phyloP scores from a whole-genome alignment of 2,797 vertebrate species.

The Peromyscus melanophrys region DNA sequence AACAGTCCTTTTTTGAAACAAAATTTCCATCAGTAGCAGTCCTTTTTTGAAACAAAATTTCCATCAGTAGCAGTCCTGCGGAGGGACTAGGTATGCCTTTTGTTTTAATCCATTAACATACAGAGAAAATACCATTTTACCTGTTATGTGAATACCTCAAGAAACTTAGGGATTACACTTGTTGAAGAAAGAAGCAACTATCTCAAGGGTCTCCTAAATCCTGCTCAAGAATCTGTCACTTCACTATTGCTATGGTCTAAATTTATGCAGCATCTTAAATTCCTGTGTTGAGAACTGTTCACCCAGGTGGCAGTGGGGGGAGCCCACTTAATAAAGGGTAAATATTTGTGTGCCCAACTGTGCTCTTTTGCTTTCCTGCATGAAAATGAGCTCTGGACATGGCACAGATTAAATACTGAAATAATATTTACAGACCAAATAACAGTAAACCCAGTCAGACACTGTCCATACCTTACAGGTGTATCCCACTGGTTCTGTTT shows the following conservation, averaged over 20 bases:
- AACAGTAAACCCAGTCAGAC: background rate
- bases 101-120: background rate
- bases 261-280: background rate
- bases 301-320: rapidly evolving
- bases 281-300: too few species aligned
- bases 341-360: background rate
- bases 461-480: background rate
- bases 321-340: background rate
- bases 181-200: conserved; percentile 15
- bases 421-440: background rate
- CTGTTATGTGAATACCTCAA: background rate
- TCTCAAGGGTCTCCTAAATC: background rate
- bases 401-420: background rate
- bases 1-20: too few species aligned
- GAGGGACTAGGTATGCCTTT: background rate
- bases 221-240: background rate
- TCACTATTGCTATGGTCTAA: background rate
- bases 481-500: background rate
- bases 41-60: background rate
- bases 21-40: background rate
- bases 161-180: background rate
- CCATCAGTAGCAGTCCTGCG: background rate
- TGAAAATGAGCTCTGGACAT: rapidly evolving
- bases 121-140: background rate
- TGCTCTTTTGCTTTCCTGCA: rapidly evolving